These are phyloP conservation scores for Colinus virginianus DNA, from an alignment of 2,113 vertebrate genomes.

Conservation along the genomic window DNA sequence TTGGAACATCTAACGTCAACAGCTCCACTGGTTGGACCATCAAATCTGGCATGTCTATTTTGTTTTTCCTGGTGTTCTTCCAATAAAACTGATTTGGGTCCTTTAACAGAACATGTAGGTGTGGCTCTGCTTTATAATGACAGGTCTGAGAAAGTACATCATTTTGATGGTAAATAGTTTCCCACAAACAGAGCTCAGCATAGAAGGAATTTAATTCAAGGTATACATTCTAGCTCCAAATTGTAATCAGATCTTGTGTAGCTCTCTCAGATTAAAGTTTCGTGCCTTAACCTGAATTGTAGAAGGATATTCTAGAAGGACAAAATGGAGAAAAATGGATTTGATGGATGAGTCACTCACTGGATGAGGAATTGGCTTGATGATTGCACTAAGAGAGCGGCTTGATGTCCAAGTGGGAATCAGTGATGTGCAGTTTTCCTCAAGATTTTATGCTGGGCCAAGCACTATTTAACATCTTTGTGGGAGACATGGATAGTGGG, in stretches of 20 bases:
- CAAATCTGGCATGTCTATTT: not conserved
- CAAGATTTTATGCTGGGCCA: too few species aligned
- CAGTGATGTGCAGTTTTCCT: too few species aligned
- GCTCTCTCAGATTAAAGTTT: not conserved
- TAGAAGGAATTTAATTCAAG: slow-evolving; percentile 34
- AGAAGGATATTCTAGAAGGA: not conserved
- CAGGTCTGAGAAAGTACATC: slow-evolving; percentile 40
- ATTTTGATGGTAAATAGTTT: slow-evolving; percentile 53
- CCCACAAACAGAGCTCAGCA: not conserved
- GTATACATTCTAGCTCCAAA: slow-evolving; percentile 12
- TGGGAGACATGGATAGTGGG: too few species aligned
- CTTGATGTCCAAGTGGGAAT: too few species aligned
- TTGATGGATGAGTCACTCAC: too few species aligned
- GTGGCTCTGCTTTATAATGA: slow-evolving; percentile 3
- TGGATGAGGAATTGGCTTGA: too few species aligned
- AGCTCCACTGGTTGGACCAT: not conserved
- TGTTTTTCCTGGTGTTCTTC: not conserved
- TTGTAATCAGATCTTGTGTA: not conserved
- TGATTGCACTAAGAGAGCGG: too few species aligned
- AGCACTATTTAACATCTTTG: too few species aligned
- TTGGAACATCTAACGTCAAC: not conserved
- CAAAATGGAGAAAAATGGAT: too few species aligned
- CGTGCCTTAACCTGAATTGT: not conserved
- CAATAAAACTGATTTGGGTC: slow-evolving; percentile 5
- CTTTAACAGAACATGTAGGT: not conserved